Percentiles rank a stretch among this genome's conserved stretches.
These are phyloP conservation scores for Dromius quadrimaculatus DNA, from an alignment of 2,888 invertebrate genomes.

Conservation along the genomic window DNA sequence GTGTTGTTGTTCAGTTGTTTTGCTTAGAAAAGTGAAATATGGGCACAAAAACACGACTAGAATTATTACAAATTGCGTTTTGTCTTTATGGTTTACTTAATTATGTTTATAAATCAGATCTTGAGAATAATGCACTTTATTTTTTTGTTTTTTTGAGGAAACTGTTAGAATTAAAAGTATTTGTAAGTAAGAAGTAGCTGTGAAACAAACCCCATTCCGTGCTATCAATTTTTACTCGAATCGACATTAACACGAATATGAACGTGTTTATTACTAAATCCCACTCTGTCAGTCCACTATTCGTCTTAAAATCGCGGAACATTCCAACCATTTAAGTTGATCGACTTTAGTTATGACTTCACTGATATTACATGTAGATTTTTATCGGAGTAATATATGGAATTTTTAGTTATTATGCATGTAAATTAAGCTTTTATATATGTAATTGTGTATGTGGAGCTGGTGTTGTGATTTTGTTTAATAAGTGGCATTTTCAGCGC, in stretches of 20 bases:
- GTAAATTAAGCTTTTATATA: constrained; percentile 64
- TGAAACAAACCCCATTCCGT: constrained; percentile 45
- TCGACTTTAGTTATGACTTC: constrained; percentile 57
- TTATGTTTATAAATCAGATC: constrained; percentile 34
- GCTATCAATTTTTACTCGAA: constrained; percentile 51
- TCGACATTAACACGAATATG: constrained; percentile 55
- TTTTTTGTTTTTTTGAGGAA: no score
- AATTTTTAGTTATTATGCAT: constrained; percentile 65
- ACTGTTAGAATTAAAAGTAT: no score
- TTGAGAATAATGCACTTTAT: constrained; percentile 11
- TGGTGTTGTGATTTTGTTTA: constrained; percentile 59
- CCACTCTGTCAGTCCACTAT: constrained; percentile 1
- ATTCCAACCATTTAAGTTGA: constrained; percentile 43
- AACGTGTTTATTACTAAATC: constrained; percentile 56
- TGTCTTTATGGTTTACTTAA: constrained; percentile 39
- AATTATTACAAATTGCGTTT: constrained; percentile 40
- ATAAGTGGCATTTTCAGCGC: no score
- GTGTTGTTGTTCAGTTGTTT: constrained; percentile 35
- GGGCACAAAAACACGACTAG: constrained; percentile 15
- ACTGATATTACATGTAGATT: constrained; percentile 63
- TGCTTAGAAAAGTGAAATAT: constrained; percentile 34
- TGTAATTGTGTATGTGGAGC: constrained; percentile 60
- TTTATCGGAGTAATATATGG: constrained; percentile 63
- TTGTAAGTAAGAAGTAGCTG: constrained; percentile 51
- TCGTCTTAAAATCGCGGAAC: neutral